Conservation (phyloP, 2,113 vertebrate genomes). For the Diglossa brunneiventris region DNA sequence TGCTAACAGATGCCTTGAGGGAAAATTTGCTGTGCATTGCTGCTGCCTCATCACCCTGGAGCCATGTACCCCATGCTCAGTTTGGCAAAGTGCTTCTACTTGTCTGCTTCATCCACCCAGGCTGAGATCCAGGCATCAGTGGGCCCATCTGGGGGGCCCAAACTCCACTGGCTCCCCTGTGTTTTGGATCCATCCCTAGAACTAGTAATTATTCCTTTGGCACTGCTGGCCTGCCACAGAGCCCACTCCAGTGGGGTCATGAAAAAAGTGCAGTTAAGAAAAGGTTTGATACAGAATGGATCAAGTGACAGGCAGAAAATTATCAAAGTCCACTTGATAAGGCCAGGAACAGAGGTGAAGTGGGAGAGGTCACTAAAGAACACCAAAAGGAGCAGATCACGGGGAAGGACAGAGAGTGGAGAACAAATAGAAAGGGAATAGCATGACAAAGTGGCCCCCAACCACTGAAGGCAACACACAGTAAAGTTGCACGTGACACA, state of each 20-base stretch:
- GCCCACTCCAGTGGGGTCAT: not conserved
- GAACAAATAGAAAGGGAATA: not conserved
- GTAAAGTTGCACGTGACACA: not conserved
- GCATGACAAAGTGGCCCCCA: not conserved
- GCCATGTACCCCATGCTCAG: not conserved
- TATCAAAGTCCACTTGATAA: not conserved
- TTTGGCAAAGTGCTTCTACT: constrained; percentile 5
- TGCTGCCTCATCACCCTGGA: not conserved
- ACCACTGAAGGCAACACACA: not conserved
- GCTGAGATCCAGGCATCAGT: not conserved
- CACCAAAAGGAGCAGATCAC: not conserved
- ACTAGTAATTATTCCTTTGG: not conserved
- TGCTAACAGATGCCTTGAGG: constrained; percentile 1
- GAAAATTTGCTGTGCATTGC: not conserved
- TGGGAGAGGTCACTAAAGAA: not conserved
- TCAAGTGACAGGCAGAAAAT: not conserved
- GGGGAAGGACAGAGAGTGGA: not conserved
- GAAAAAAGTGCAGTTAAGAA: not conserved
- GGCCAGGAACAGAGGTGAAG: not conserved
- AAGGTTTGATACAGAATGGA: not conserved
- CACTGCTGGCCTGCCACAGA: not conserved
- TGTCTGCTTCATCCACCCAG: not conserved
- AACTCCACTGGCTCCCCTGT: not conserved
- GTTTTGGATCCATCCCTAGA: not conserved
- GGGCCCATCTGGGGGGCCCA: not conserved